A percentile compares a stretch with the other conserved stretches of the same genome.
Evolutionary conservation across 2,888 invertebrate species (phyloP).

Genomic region (Oconnorella tubifera): DNA sequence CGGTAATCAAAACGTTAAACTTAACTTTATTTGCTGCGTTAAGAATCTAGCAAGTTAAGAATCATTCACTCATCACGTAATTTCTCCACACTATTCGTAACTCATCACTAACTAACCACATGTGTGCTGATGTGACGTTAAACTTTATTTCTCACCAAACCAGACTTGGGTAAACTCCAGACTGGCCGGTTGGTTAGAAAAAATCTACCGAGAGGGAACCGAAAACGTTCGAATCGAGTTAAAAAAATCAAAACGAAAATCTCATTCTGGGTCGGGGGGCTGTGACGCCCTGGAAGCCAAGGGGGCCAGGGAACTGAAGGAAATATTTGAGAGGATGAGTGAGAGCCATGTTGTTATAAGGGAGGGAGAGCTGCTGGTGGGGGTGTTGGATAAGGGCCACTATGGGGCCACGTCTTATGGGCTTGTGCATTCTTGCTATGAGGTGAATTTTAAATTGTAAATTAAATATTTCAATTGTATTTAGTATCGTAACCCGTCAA

Average conservation of each 20-base stretch:
- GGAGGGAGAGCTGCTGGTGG: constrained; percentile 80
- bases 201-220: neutral
- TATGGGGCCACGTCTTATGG: constrained; percentile 93
- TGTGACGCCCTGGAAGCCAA: constrained; percentile 69
- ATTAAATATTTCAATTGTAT: too few relatives aligned
- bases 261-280: neutral
- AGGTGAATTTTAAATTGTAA: too few relatives aligned
- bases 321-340: constrained; percentile 63
- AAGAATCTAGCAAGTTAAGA: too few relatives aligned
- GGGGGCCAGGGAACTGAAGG: constrained; percentile 63
- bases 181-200: constrained; percentile 26
- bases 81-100: too few relatives aligned
- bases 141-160: too few relatives aligned
- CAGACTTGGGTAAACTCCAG: constrained; percentile 25
- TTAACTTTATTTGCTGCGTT: too few relatives aligned
- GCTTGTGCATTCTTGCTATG: constrained; percentile 89
- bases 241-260: neutral
- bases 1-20: too few relatives aligned
- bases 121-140: too few relatives aligned
- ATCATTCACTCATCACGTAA: too few relatives aligned
- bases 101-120: too few relatives aligned
- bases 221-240: neutral
- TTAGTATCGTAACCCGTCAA: too few relatives aligned
- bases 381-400: constrained; percentile 93
- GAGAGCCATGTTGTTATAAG: constrained; percentile 88